These are phyloP conservation scores for Pinna nobilis DNA, from an alignment of 1,140 invertebrate genomes.

Conservation along the genomic window DNA sequence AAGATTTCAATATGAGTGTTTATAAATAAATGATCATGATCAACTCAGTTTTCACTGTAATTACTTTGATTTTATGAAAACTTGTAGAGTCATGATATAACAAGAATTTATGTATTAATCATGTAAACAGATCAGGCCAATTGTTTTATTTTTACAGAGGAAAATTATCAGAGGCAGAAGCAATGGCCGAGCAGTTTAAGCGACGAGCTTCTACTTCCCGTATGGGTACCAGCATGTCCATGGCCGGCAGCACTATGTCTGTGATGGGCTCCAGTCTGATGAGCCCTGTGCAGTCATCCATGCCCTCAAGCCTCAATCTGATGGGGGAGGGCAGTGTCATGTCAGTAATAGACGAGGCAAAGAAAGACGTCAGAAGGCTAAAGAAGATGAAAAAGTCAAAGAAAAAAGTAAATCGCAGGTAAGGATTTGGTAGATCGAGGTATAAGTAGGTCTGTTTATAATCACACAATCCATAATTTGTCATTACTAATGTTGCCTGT, in stretches of 20 bases:
- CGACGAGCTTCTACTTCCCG: slow-evolving; percentile 62
- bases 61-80: too few species aligned
- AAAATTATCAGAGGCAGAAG: slow-evolving; percentile 88
- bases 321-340: slow-evolving; percentile 2
- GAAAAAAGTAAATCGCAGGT: slow-evolving; percentile 31
- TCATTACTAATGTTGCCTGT: too few species aligned
- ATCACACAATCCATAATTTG: too few species aligned
- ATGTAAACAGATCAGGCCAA: too few species aligned
- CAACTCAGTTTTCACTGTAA: too few species aligned
- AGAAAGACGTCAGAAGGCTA: slow-evolving; percentile 81
- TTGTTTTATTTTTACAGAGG: slow-evolving; percentile 50
- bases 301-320: neutral
- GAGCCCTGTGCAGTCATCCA: neutral
- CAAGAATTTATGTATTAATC: too few species aligned
- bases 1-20: too few species aligned
- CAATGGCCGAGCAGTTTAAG: slow-evolving; percentile 69
- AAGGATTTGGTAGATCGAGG: neutral
- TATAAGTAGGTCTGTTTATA: neutral
- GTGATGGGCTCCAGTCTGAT: slow-evolving; percentile 10
- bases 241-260: slow-evolving; percentile 18
- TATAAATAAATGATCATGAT: too few species aligned
- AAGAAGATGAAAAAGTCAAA: slow-evolving; percentile 68
- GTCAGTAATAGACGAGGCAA: slow-evolving; percentile 80
- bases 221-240: slow-evolving; percentile 55
- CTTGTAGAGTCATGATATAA: too few species aligned